Conservation (phyloP, 1,140 invertebrate genomes). For the Penaeus japonicus region DNA sequence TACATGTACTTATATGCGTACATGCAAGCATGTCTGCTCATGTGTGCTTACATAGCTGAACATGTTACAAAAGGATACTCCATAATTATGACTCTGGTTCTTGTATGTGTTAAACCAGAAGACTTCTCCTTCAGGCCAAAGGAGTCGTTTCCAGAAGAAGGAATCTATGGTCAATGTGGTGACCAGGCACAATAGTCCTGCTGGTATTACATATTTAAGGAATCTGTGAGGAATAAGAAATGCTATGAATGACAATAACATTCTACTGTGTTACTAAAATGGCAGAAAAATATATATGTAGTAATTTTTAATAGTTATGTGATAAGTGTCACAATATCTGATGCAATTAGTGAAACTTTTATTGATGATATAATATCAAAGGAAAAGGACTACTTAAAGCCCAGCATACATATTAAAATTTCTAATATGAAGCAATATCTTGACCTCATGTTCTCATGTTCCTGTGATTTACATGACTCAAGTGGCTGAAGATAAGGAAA, state of each 20-base stretch:
- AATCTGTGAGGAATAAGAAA: slow-evolving; percentile 69
- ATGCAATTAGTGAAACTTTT: background rate
- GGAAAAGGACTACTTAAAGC: too few relatives aligned
- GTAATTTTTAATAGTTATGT: background rate
- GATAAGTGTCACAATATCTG: background rate
- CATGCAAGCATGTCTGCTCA: background rate
- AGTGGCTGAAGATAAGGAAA: too few relatives aligned
- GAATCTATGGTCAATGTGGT: slow-evolving; percentile 86
- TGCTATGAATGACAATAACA: background rate
- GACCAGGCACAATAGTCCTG: slow-evolving; percentile 35
- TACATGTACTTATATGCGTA: background rate
- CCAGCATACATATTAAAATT: too few relatives aligned
- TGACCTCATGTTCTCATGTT: too few relatives aligned
- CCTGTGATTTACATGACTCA: too few relatives aligned
- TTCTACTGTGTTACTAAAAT: background rate
- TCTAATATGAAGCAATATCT: too few relatives aligned
- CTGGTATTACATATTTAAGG: slow-evolving; percentile 73
- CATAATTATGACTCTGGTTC: slow-evolving; percentile 96
- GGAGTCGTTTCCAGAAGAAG: slow-evolving; percentile 85
- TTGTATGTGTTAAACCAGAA: slow-evolving; percentile 94
- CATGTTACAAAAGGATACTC: slow-evolving; percentile 81
- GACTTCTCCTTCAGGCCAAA: slow-evolving; percentile 99
- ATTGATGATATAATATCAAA: too few relatives aligned
- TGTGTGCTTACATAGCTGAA: background rate
- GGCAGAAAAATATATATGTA: background rate